Conservation (phyloP, 2,797 vertebrate species). For the Ctenosaura bakeri region DNA sequence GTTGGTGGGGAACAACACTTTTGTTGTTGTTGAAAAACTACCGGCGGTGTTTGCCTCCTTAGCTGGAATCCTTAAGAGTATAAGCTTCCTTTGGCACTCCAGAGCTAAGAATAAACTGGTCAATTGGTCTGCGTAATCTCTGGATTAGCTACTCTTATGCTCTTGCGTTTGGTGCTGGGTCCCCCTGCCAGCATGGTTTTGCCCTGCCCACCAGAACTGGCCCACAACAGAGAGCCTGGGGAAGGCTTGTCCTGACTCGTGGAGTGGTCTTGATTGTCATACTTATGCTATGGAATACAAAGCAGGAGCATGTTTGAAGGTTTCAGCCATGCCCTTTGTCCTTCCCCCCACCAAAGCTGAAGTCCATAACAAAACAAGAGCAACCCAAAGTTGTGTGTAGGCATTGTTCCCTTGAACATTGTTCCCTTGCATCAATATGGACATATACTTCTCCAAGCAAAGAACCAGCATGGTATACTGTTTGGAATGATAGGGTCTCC, state of each 20-base stretch:
- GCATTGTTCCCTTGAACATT: not conserved
- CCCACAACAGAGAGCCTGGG: not conserved
- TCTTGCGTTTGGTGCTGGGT: not conserved
- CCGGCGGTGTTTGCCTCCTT: not conserved
- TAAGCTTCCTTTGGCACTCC: conserved; percentile 40
- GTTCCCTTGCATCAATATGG: not conserved
- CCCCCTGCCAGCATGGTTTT: not conserved
- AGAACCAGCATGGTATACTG: no score
- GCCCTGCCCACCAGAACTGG: not conserved
- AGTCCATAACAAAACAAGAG: not conserved
- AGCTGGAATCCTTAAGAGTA: conserved; percentile 36
- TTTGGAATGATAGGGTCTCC: no score
- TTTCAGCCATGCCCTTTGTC: not conserved
- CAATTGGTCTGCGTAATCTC: conserved; percentile 40
- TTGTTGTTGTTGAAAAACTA: not conserved
- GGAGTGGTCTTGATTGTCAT: not conserved
- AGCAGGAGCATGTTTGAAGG: not conserved
- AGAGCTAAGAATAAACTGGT: conserved; percentile 46
- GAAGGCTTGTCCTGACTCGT: not conserved
- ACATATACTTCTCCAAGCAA: not conserved
- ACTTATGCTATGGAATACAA: not conserved
- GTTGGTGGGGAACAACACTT: not conserved
- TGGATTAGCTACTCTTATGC: conserved; percentile 37
- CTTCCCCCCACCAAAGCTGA: not conserved
- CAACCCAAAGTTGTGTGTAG: not conserved